Evolutionary conservation across 2,888 invertebrate species (phyloP).

Genomic region (Rhamnusium bicolor): DNA sequence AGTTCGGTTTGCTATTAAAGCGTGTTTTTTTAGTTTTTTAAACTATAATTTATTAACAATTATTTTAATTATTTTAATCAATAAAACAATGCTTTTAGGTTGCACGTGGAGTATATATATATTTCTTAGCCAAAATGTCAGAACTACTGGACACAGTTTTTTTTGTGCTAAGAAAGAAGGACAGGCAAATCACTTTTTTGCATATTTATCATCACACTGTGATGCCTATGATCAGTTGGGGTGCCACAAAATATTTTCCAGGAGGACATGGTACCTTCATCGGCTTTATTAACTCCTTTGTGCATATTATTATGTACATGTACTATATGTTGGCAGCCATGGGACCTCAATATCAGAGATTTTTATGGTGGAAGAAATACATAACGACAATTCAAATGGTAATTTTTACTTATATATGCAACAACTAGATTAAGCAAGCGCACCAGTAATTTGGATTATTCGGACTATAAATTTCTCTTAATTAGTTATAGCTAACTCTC

Average conservation of each 20-base stretch:
- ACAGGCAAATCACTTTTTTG: slow-evolving; percentile 89
- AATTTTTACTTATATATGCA: slow-evolving; percentile 53
- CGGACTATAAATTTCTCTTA: no score
- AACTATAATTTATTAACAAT: no score
- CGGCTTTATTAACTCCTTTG: slow-evolving; percentile 82
- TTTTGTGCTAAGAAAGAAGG: slow-evolving; percentile 93
- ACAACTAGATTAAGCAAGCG: no score
- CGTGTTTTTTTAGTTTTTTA: no score
- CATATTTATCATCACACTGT: slow-evolving; percentile 96
- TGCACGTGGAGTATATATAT: slow-evolving; percentile 84
- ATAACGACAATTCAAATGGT: slow-evolving; percentile 87
- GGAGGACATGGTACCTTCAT: slow-evolving; percentile 82
- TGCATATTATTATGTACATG: slow-evolving; percentile 87
- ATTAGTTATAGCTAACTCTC: no score
- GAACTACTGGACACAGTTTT: slow-evolving; percentile 94
- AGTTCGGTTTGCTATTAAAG: no score
- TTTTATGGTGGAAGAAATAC: slow-evolving; percentile 89
- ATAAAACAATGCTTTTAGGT: slow-evolving; percentile 67
- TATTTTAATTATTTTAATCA: no score
- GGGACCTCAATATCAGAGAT: slow-evolving; percentile 82
- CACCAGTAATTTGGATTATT: no score
- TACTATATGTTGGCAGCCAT: slow-evolving; percentile 86
- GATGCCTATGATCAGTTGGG: slow-evolving; percentile 96
- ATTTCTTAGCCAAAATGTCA: slow-evolving; percentile 90
- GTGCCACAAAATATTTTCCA: slow-evolving; percentile 86